Conservation (phyloP, 2,797 vertebrate genomes). For the Gymnothorax reevesii region DNA sequence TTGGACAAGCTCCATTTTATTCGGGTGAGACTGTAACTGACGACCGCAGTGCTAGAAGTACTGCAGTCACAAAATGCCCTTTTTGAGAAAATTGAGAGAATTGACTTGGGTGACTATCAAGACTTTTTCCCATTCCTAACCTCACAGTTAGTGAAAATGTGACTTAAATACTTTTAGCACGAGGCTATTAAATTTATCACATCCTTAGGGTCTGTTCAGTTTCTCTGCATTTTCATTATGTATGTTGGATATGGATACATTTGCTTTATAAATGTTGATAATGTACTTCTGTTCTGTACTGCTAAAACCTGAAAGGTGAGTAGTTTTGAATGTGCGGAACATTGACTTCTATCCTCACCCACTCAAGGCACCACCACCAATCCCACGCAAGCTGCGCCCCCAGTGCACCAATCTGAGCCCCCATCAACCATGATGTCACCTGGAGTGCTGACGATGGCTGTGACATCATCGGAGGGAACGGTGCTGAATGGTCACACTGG, state of each 20-base stretch:
- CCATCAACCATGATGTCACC: conserved; percentile 8
- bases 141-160: too few relatives aligned
- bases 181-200: not conserved
- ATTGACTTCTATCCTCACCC: conserved; percentile 26
- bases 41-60: too few relatives aligned
- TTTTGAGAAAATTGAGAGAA: too few relatives aligned
- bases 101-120: too few relatives aligned
- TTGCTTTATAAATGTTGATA: conserved; percentile 1
- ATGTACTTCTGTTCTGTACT: not conserved
- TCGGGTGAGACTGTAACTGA: conserved; percentile 14
- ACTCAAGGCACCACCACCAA: conserved; percentile 57
- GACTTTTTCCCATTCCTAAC: too few relatives aligned
- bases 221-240: conserved; percentile 33
- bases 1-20: conserved; percentile 31
- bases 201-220: conserved; percentile 27
- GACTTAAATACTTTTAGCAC: too few relatives aligned
- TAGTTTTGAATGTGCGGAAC: not conserved
- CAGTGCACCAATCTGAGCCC: conserved; percentile 23
- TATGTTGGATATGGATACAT: conserved; percentile 18
- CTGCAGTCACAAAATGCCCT: too few relatives aligned
- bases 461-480: conserved; percentile 35
- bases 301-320: not conserved
- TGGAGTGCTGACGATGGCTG: conserved; percentile 10
- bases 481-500: conserved; percentile 11
- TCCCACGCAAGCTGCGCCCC: conserved; percentile 48